Conservation (phyloP, 2,888 invertebrate species). For the Caenorhabditis sp. region DNA sequence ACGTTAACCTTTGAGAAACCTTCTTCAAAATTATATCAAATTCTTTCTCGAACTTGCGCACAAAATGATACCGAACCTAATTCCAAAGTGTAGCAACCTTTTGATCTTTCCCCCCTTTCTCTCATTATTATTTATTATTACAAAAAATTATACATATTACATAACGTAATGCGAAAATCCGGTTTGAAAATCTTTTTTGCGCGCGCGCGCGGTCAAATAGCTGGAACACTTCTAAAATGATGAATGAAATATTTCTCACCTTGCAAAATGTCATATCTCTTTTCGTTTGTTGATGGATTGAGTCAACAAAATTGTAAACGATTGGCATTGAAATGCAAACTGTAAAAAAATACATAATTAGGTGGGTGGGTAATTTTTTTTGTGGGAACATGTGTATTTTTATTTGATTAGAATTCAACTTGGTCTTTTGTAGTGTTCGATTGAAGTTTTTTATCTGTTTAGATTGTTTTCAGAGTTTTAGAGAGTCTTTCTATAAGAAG, state of each 20-base stretch:
- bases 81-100: neutral
- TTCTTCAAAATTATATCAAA: too few relatives aligned
- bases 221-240: constrained; percentile 5
- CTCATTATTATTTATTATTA: neutral
- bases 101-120: neutral
- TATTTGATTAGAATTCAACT: too few relatives aligned
- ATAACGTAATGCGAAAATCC: constrained; percentile 1
- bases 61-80: too few relatives aligned
- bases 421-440: too few relatives aligned
- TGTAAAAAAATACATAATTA: constrained; percentile 21
- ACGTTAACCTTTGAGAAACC: too few relatives aligned
- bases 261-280: constrained; percentile 69
- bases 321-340: constrained; percentile 71
- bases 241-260: constrained; percentile 42
- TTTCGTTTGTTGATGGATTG: constrained; percentile 69
- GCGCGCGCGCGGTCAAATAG: neutral
- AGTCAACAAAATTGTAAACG: constrained; percentile 70
- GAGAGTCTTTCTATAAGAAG: too few relatives aligned
- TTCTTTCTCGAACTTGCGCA: too few relatives aligned
- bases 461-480: too few relatives aligned
- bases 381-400: too few relatives aligned
- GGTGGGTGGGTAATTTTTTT: neutral
- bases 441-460: too few relatives aligned
- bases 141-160: neutral
- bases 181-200: constrained; percentile 11